These are phyloP conservation scores for Miltochrista miniata DNA, from an alignment of 2,888 invertebrate species.

Conservation along the genomic window DNA sequence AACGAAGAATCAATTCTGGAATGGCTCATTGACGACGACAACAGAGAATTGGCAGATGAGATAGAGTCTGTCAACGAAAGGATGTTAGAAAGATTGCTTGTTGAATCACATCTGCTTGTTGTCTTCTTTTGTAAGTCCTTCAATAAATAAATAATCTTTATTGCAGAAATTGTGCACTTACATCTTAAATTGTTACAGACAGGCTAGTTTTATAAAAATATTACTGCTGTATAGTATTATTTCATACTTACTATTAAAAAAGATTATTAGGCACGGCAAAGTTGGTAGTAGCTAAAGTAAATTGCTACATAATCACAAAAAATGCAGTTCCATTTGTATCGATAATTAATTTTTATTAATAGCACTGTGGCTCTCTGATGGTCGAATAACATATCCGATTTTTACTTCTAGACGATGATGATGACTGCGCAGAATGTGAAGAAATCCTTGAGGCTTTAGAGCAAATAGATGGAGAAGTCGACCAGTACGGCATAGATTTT, in stretches of 20 bases:
- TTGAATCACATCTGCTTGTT: conserved; percentile 93
- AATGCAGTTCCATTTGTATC: too few relatives aligned
- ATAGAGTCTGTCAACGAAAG: conserved; percentile 96
- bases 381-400: neutral
- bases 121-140: conserved; percentile 94
- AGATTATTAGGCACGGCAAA: too few relatives aligned
- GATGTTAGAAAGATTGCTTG: conserved; percentile 93
- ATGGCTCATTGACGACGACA: conserved; percentile 97
- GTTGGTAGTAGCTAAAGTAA: too few relatives aligned
- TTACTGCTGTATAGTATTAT: too few relatives aligned
- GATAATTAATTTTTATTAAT: too few relatives aligned
- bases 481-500: conserved; percentile 96
- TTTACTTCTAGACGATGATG: conserved; percentile 86
- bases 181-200: neutral
- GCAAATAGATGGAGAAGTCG: conserved; percentile 97
- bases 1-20: conserved; percentile 96
- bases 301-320: too few relatives aligned
- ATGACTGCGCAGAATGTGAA: conserved; percentile 95
- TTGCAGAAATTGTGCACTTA: too few relatives aligned
- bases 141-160: too few relatives aligned
- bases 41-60: conserved; percentile 95
- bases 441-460: conserved; percentile 95
- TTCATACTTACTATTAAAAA: too few relatives aligned
- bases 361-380: too few relatives aligned
- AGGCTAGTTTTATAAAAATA: neutral